These are phyloP conservation scores for Thymelicus lineola DNA, from an alignment of 2,888 invertebrate species.

Conservation along the genomic window DNA sequence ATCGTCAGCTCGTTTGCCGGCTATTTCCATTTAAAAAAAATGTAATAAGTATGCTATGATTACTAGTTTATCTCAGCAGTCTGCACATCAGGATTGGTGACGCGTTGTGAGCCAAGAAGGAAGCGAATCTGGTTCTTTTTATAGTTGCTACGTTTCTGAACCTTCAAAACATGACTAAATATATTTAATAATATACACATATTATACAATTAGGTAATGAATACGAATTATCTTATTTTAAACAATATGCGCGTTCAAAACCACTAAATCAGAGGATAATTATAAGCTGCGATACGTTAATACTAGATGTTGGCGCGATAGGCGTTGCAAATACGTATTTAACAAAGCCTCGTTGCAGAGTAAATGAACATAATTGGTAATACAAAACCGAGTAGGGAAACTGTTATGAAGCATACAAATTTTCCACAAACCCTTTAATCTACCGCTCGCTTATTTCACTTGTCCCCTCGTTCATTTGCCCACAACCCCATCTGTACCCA, in stretches of 20 bases:
- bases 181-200: no score
- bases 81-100: no score
- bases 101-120: no score
- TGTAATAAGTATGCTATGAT: no score
- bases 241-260: constrained; percentile 10
- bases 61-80: no score
- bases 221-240: not conserved
- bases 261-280: constrained; percentile 29
- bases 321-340: constrained; percentile 44
- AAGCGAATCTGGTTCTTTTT: no score
- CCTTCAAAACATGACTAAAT: no score
- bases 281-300: constrained; percentile 20
- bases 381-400: constrained; percentile 76
- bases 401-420: constrained; percentile 80
- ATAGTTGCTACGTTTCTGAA: no score
- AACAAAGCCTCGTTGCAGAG: constrained; percentile 67
- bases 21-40: no score
- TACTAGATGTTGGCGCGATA: constrained; percentile 12
- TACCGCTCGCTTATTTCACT: constrained; percentile 80
- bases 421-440: constrained; percentile 83
- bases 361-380: constrained; percentile 82
- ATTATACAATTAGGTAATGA: constrained; percentile 4
- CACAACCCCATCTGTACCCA: constrained; percentile 57
- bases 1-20: no score
- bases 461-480: constrained; percentile 76